Conservation (phyloP, 2,113 vertebrate species). For the Amphiprion ocellaris region DNA sequence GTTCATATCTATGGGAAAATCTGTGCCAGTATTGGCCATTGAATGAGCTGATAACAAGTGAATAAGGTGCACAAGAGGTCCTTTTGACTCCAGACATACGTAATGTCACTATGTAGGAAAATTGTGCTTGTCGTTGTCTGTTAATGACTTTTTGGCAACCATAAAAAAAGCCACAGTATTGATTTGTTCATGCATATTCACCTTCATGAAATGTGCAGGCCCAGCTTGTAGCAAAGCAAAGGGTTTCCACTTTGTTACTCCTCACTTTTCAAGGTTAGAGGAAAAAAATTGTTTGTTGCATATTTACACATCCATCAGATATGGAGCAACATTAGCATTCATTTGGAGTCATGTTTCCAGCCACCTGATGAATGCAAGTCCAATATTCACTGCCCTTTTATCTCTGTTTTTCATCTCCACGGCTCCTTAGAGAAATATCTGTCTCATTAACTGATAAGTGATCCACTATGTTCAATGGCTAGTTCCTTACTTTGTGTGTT, state of each 20-base stretch:
- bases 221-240: not conserved
- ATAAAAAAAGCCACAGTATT: too few relatives aligned
- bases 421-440: slow-evolving; percentile 32
- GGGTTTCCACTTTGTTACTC: not conserved
- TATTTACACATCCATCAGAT: slow-evolving; percentile 27
- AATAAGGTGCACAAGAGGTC: too few relatives aligned
- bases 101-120: too few relatives aligned
- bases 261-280: slow-evolving; percentile 28
- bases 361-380: slow-evolving; percentile 46
- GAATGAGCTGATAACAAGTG: too few relatives aligned
- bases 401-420: slow-evolving; percentile 38
- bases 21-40: too few relatives aligned
- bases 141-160: too few relatives aligned
- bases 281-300: slow-evolving; percentile 15
- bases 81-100: too few relatives aligned
- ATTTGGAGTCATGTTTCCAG: slow-evolving; percentile 38
- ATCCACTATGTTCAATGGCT: slow-evolving; percentile 18
- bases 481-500: slow-evolving; percentile 16
- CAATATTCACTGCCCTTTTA: slow-evolving; percentile 31
- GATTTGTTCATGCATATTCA: too few relatives aligned
- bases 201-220: not conserved
- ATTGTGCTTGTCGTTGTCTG: too few relatives aligned
- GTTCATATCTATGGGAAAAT: too few relatives aligned
- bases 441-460: slow-evolving; percentile 48
- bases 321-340: slow-evolving; percentile 38